A percentile compares a stretch with the other conserved stretches of the same genome.
phyloP scores from a whole-genome alignment of 2,797 vertebrate genomes.

The Mustela erminea region DNA sequence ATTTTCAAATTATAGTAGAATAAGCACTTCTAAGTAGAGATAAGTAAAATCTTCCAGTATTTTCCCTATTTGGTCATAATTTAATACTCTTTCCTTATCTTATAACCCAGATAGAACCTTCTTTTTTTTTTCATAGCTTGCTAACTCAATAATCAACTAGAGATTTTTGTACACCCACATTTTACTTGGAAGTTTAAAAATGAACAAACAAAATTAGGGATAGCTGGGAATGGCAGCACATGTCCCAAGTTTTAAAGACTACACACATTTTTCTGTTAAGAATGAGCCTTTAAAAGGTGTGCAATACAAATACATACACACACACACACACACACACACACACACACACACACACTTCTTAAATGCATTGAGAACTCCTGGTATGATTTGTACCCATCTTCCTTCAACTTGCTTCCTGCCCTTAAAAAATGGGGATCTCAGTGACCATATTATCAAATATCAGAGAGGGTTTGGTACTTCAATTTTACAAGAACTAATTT shows the following conservation, averaged over 20 bases:
- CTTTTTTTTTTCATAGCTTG: background rate
- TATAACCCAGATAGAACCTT: constrained; percentile 36
- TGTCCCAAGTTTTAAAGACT: constrained; percentile 54
- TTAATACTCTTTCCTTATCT: constrained; percentile 38
- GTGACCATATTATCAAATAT: constrained; percentile 6
- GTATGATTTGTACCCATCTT: constrained; percentile 26
- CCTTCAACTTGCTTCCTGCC: constrained; percentile 39
- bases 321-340: background rate
- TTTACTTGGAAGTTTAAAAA: constrained; percentile 62
- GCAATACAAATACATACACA: background rate
- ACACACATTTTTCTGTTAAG: constrained; percentile 59
- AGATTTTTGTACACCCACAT: constrained; percentile 37
- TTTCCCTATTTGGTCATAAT: constrained; percentile 34
- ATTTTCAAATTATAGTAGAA: constrained; percentile 55
- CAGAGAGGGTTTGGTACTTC: constrained; percentile 72
- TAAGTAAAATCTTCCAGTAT: constrained; percentile 51
- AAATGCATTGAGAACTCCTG: background rate
- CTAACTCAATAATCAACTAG: constrained; percentile 43
- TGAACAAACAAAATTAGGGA: background rate
- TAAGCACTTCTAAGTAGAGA: constrained; percentile 44
- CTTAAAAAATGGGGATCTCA: constrained; percentile 29
- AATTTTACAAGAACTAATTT: constrained; percentile 71
- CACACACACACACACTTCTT: background rate
- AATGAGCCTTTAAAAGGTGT: background rate
- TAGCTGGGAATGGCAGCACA: constrained; percentile 16